Conservation (phyloP, 2,797 vertebrate genomes). For the Sebastes aleutianus region DNA sequence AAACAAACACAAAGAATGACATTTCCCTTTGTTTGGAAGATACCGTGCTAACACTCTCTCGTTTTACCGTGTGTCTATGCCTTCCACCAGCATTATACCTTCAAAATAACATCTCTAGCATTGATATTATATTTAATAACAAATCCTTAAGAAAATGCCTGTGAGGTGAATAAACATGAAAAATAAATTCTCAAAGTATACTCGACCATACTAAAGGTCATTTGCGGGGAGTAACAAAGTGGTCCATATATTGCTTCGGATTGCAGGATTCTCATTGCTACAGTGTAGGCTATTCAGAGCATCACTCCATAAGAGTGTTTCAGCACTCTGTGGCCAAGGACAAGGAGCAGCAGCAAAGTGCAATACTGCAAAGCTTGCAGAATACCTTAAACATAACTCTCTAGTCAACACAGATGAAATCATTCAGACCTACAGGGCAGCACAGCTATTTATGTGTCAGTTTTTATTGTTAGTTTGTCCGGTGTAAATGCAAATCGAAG, state of each 20-base stretch:
- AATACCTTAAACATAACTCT: neutral
- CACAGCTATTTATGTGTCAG: conserved; percentile 13
- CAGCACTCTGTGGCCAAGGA: neutral
- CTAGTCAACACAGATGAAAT: conserved; percentile 15
- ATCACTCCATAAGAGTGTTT: neutral
- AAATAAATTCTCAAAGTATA: neutral
- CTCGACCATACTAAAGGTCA: neutral
- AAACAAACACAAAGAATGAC: neutral
- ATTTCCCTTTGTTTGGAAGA: neutral
- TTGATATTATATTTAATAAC: neutral
- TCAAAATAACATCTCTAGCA: neutral
- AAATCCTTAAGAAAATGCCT: neutral
- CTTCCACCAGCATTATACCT: neutral
- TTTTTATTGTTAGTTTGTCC: conserved; percentile 10
- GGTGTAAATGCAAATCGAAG: conserved; percentile 35
- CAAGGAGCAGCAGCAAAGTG: conserved; percentile 3
- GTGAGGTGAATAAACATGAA: neutral
- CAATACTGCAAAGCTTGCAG: neutral
- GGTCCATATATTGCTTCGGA: neutral
- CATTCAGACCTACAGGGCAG: conserved; percentile 1
- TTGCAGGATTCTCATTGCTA: neutral
- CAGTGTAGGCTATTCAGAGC: neutral
- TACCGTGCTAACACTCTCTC: too few relatives aligned
- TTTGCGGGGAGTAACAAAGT: neutral
- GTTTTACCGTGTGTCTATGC: neutral